Base-by-base conservation (phyloP, 2,797 vertebrate species). In the Streptopelia turtur region DNA sequence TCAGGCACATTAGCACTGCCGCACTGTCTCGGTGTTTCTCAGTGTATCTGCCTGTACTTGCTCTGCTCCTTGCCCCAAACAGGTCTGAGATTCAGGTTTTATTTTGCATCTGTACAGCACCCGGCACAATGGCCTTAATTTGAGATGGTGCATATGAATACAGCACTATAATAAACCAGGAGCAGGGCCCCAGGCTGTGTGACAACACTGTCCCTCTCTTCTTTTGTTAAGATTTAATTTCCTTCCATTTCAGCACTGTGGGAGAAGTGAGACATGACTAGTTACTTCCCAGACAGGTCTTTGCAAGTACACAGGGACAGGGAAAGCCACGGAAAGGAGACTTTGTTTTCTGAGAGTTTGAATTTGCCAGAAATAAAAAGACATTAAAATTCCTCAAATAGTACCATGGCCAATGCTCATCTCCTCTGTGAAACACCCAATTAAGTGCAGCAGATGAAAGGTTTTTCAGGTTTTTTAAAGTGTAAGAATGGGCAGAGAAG, bases 361-460 rank as follows among this genome's bases (percentile, higher is more conserved):
- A 81, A 93, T 76, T 47, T 47, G 90, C 70, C 87, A 83, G 76
- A 95, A 65, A 77, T 79, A 49, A 71, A 60, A 37, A 91, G 82
- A 68, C 71, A 80, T 63, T 87, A 77, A 74, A 20, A 84, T 71
- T 70, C 77, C 87, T 80, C 89, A 94, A 66, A 28, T 18, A 56
- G 41, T 49, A 41, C 39, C 59, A 86, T 91, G 96, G 89, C 78
- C 85, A 35, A 83, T 60, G 89, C 89, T 87, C 52, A 70, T 65
- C 87, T 87, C 88, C 93, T 59, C 90, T 76, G 53, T n/a, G 94
- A 91, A 96, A 92, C 52, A 75, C 49, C 80, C 90, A 63, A 45
- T 49, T 17, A 33, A 1, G 1, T 66, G 63, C 71, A 59, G 83
- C 75, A 79, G 16, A 21, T n/a, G 18, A 35, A 71, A 64, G 4